Evolutionary conservation across 1,140 invertebrate genomes (phyloP).

Genomic region (Conopomorpha cramerella): DNA sequence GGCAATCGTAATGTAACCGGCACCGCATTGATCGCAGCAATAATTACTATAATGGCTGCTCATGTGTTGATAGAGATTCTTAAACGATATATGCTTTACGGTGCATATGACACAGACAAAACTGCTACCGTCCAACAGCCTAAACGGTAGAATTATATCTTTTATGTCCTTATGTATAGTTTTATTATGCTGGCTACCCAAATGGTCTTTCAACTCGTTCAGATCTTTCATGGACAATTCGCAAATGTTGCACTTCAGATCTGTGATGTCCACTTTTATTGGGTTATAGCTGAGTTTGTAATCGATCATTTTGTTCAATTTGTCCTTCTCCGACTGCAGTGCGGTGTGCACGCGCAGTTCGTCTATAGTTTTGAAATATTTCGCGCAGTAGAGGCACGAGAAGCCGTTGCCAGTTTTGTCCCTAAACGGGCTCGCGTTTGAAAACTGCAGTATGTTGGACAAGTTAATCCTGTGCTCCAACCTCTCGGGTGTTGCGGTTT

Average conservation of each 20-base stretch:
- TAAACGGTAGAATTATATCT: constrained; percentile 45
- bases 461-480: constrained; percentile 50
- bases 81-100: constrained; percentile 40
- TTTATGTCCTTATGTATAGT: constrained; percentile 41
- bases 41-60: constrained; percentile 51
- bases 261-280: constrained; percentile 45
- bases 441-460: constrained; percentile 41
- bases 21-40: constrained; percentile 45
- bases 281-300: constrained; percentile 51
- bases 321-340: constrained; percentile 32
- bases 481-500: constrained; percentile 45
- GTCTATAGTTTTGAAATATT: constrained; percentile 31
- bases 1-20: constrained; percentile 43
- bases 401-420: constrained; percentile 44
- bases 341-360: constrained; percentile 32
- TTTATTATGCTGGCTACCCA: constrained; percentile 26
- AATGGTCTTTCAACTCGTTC: constrained; percentile 32
- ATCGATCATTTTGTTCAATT: constrained; percentile 44
- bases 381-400: constrained; percentile 47
- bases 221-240: constrained; percentile 27
- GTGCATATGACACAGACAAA: constrained; percentile 43
- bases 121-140: constrained; percentile 33
- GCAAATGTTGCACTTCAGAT: constrained; percentile 34
- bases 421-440: constrained; percentile 46
- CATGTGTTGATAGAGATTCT: constrained; percentile 49